Conservation (phyloP, 2,888 invertebrate species). For the Hypolimnas misippus region DNA sequence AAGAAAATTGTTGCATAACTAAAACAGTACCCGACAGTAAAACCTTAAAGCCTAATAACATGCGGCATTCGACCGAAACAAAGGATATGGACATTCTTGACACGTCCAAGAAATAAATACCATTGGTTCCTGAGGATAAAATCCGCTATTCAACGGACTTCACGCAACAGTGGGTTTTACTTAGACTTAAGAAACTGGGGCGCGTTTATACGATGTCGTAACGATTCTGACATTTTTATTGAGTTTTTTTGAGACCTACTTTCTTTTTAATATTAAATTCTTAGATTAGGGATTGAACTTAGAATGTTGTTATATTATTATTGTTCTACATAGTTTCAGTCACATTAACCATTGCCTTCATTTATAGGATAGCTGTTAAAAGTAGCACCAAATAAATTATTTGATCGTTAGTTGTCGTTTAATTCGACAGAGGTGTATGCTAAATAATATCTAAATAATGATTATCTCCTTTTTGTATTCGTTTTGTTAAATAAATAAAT, state of each 20-base stretch:
- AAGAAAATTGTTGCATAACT: conserved; percentile 29
- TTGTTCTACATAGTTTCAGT: no score
- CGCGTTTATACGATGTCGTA: conserved; percentile 13
- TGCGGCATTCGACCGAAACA: conserved; percentile 44
- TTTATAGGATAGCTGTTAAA: no score
- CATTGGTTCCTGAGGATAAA: conserved; percentile 44
- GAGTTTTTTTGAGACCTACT: background rate
- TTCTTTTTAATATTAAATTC: background rate
- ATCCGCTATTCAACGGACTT: conserved; percentile 41
- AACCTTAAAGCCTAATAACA: conserved; percentile 46
- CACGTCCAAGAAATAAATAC: conserved; percentile 49
- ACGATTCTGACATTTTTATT: conserved; percentile 9
- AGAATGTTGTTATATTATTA: no score
- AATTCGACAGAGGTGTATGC: no score
- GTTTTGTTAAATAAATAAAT: no score
- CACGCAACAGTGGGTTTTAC: conserved; percentile 44
- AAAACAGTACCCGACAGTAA: conserved; percentile 36
- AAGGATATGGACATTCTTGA: conserved; percentile 45
- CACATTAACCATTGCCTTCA: no score
- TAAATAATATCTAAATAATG: no score
- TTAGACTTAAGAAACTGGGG: conserved; percentile 22
- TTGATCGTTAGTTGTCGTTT: no score
- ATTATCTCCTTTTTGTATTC: no score
- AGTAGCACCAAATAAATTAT: no score
- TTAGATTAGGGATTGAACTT: no score